These are phyloP conservation scores for Abrostola tripartita DNA, from an alignment of 2,888 invertebrate genomes.

Conservation along the genomic window DNA sequence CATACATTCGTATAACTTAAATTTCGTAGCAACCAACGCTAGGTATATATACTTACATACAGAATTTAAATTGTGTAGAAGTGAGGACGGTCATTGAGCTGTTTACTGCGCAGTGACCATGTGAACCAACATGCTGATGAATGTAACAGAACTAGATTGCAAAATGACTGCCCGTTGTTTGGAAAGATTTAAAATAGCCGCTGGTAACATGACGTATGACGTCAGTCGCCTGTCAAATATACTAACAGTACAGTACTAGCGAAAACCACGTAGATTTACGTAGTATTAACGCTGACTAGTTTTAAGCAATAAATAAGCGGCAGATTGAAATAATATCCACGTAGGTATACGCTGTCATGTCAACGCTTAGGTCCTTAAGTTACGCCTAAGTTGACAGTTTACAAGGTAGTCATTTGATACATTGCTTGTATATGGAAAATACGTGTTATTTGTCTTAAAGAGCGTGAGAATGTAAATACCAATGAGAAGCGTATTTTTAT, in stretches of 20 bases:
- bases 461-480: conserved; percentile 47
- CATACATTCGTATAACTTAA: neutral
- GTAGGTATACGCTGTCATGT: conserved; percentile 30
- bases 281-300: neutral
- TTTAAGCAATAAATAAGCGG: conserved; percentile 7
- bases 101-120: conserved; percentile 30
- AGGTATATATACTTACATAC: too few species aligned
- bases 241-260: conserved; percentile 14
- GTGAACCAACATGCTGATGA: conserved; percentile 27
- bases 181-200: conserved; percentile 38
- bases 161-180: conserved; percentile 36
- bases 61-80: conserved; percentile 14
- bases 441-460: conserved; percentile 38
- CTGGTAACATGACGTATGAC: conserved; percentile 40
- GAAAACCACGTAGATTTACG: neutral
- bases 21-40: neutral
- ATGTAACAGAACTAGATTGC: conserved; percentile 38
- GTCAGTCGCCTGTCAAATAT: conserved; percentile 31
- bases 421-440: conserved; percentile 44
- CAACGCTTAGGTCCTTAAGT: conserved; percentile 23
- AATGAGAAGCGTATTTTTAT: conserved; percentile 30
- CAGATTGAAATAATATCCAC: conserved; percentile 32
- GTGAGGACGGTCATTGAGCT: conserved; percentile 23
- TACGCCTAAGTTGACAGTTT: conserved; percentile 44
- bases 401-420: conserved; percentile 43